A percentile compares a stretch with the other conserved stretches of the same genome.
Conservation (phyloP, 2,888 invertebrate genomes). For the Ochlodes sylvanus region DNA sequence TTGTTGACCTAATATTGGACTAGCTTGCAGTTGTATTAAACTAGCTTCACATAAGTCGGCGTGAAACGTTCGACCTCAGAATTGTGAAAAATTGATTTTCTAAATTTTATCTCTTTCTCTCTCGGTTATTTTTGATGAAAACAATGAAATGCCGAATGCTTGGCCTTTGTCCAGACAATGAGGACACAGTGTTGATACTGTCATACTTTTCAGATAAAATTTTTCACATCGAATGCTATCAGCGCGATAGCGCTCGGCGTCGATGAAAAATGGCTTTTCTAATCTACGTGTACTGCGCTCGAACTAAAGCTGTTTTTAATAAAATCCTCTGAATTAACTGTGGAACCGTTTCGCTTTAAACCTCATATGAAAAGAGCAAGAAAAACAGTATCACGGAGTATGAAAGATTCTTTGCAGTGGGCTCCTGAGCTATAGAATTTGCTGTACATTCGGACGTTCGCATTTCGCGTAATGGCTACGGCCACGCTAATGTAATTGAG, state of each 20-base stretch:
- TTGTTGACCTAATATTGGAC: slow-evolving; percentile 25
- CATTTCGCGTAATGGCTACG: slow-evolving; percentile 64
- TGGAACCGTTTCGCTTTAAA: slow-evolving; percentile 29
- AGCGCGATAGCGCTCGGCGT: slow-evolving; percentile 31
- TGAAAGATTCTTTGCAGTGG: slow-evolving; percentile 41
- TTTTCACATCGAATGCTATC: slow-evolving; percentile 33
- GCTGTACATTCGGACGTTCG: slow-evolving; percentile 47
- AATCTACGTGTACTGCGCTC: slow-evolving; percentile 34
- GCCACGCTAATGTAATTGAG: slow-evolving; percentile 77
- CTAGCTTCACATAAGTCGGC: slow-evolving; percentile 24
- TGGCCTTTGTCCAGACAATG: slow-evolving; percentile 36
- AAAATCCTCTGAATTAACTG: slow-evolving; percentile 37
- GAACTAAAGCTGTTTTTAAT: slow-evolving; percentile 35
- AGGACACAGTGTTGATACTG: slow-evolving; percentile 37
- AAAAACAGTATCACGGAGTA: slow-evolving; percentile 31
- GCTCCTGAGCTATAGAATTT: slow-evolving; percentile 40
- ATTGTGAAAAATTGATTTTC: slow-evolving; percentile 33
- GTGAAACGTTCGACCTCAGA: slow-evolving; percentile 32
- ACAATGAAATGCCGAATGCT: slow-evolving; percentile 35
- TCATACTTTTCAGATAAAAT: slow-evolving; percentile 38
- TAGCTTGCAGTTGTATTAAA: slow-evolving; percentile 25
- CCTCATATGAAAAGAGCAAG: slow-evolving; percentile 34
- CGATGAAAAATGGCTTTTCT: slow-evolving; percentile 36
- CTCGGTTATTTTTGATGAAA: slow-evolving; percentile 34
- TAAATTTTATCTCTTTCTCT: slow-evolving; percentile 27